Base-by-base conservation (phyloP, 2,113 vertebrate species). In the Dipodomys spectabilis region DNA sequence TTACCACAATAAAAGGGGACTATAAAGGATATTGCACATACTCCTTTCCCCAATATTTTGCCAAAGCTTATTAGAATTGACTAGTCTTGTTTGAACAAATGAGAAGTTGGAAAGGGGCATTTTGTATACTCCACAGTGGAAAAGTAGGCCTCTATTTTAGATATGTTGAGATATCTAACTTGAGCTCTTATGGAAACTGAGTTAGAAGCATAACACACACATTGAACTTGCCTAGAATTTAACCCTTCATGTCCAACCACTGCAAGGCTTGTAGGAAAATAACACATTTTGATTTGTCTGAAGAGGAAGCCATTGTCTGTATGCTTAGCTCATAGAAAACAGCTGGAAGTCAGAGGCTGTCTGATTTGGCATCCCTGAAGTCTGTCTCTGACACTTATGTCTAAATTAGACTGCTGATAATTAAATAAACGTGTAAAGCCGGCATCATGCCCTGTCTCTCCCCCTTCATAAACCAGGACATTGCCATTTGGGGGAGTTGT, bases 361-460 rank as follows among this genome's bases (percentile, higher is more conserved):
- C 96, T 96, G 80, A 92, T 92, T 93, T 86, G 90, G 95, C 83
- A 90, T 96, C 93, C 32, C 27, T 30, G 93, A 96, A 79, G 96
- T 97, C 97, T 96, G 95, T 97, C 96, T 97, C 96, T 97, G 96
- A 96, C 96, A 97, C 96, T 96, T 97, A 96, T 20, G 77, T 95
- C 96, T 96, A 95, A 95, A 96, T 97, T 96, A 96, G 90, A 92
- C 64, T 74, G 88, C 77, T 87, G 49, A 93, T 97, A 97, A 97
- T 97, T 96, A 95, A 94, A 97, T 97, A 88, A 97, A 88, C 79
- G 81, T 94, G 90, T 95, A 86, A 96, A 95, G 86, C 92, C 86
- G 67, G 77, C 72, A 57, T 90, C 68, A 32, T 93, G 90, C 65
- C 92, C 95, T 39, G 79, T 88, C 64, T 96, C 68, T 91, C 72